Percentiles rank a stretch among this genome's conserved stretches.
Conservation (phyloP, 2,888 invertebrate genomes). For the Agriopis marginaria region DNA sequence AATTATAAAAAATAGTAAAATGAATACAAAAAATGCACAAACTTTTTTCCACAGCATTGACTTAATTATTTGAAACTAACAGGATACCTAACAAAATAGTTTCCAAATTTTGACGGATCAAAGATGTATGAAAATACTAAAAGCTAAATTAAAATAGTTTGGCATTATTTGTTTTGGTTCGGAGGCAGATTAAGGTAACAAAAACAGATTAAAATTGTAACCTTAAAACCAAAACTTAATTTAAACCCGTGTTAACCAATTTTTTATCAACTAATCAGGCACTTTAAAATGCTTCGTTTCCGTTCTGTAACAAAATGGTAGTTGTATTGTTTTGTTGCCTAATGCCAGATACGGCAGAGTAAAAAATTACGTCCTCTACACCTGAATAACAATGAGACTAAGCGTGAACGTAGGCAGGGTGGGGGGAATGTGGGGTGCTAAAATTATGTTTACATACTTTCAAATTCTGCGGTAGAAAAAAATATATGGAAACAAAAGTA, state of each 20-base stretch:
- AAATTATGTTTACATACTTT: too few species aligned
- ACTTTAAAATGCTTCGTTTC: constrained; percentile 64
- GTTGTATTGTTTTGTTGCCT: constrained; percentile 60
- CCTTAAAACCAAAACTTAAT: constrained; percentile 2
- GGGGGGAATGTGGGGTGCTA: neutral
- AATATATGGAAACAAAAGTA: too few species aligned
- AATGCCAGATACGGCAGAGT: constrained; percentile 52
- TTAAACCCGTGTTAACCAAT: neutral
- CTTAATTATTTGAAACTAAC: too few species aligned
- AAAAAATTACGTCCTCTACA: constrained; percentile 66
- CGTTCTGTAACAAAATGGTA: constrained; percentile 56
- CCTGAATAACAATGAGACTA: constrained; percentile 61
- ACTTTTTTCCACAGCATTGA: too few species aligned
- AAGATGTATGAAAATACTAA: too few species aligned
- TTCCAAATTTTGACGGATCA: too few species aligned
- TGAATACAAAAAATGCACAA: too few species aligned
- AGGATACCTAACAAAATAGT: too few species aligned
- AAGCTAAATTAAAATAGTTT: neutral
- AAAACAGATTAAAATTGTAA: constrained; percentile 9
- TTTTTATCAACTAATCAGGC: constrained; percentile 48
- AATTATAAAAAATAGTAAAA: too few species aligned
- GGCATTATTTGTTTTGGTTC: neutral
- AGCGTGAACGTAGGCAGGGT: constrained; percentile 22
- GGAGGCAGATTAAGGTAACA: neutral
- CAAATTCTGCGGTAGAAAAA: too few species aligned